Base-by-base conservation (phyloP, 2,113 vertebrate species). In the Dendropsophus ebraccatus region DNA sequence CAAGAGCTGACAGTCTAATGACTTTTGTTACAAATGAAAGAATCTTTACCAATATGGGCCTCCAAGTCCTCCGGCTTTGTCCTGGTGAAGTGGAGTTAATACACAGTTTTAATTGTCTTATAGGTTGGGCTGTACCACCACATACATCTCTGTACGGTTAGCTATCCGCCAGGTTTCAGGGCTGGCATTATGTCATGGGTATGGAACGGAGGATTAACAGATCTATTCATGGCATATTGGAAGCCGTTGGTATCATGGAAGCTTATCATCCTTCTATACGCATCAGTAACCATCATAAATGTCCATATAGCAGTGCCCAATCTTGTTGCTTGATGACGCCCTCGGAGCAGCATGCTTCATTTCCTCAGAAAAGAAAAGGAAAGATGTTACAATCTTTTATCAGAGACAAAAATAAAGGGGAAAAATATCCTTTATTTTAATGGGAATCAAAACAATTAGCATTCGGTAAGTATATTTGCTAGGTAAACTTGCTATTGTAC, bases 261-360 rank as follows among this genome's bases (percentile, higher is more conserved):
- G 45, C 62, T 30, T 82, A 82, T 50, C 49, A 45, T 81, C 78
- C 37, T 41, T 47, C 30, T 81, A 45, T 65, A 81, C 56, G 83
- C 83, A 62, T 84, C 54, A n/a, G 56, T 76, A 74, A 60, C 16
- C 32, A 84, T 45, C 56, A 47, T 58, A 84, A 83, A 84, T 84
- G 32, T 60, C 52, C 16, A 45, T 45, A 62, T 25, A 14, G 54
- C 35, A n/a, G 10, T 23, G 56, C 21, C 54, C 76, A 80, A 45
- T 35, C 45, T 14, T 11, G 30, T n/a, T 25, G 32, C 17, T n/a
- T 17, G 54, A 30, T 80, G 56, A 80, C 32, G n/a, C 50, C 35
- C n/a, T 9, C 12, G 45, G 28, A 41, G 37, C 37, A 25, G 7
- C 58, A 65, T 47, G 78, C 56, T 81, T 65, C 78, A 25, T 30